These are phyloP conservation scores for Podargus strigoides DNA, from an alignment of 2,797 vertebrate species.

Conservation along the genomic window DNA sequence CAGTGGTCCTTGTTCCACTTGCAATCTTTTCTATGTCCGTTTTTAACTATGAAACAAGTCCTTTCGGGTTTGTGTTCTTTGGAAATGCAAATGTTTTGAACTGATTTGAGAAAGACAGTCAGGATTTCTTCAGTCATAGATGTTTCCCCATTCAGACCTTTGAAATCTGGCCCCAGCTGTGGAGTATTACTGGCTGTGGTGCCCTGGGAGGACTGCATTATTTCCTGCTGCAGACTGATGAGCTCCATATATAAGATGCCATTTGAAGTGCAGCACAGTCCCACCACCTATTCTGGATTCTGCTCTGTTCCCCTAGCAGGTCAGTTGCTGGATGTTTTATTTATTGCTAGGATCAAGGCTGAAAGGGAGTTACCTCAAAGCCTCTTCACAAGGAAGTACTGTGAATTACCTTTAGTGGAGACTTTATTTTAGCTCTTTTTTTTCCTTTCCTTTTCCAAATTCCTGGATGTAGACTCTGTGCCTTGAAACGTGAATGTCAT, in stretches of 20 bases:
- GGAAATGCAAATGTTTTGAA: background rate
- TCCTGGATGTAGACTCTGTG: background rate
- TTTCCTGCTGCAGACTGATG: background rate
- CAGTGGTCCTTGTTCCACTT: background rate
- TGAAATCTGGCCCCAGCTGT: background rate
- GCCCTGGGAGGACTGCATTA: background rate
- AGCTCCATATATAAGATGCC: background rate
- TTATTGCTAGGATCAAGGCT: background rate
- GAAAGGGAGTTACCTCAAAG: background rate
- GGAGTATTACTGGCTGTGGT: background rate
- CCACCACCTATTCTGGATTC: background rate
- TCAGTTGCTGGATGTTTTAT: background rate
- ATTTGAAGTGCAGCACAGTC: background rate
- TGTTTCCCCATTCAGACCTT: background rate
- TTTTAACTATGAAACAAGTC: conserved; percentile 5
- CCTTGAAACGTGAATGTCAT: background rate
- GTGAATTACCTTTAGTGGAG: background rate
- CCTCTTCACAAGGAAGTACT: background rate
- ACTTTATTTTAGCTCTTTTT: background rate
- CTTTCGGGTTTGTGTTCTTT: conserved; percentile 5
- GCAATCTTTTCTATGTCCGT: background rate
- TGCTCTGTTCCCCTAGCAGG: background rate
- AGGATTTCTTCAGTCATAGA: background rate
- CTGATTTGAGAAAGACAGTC: background rate
- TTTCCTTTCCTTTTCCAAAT: background rate